Conservation (phyloP, 1,140 invertebrate species). For the Macrotrachela quadricornifera region DNA sequence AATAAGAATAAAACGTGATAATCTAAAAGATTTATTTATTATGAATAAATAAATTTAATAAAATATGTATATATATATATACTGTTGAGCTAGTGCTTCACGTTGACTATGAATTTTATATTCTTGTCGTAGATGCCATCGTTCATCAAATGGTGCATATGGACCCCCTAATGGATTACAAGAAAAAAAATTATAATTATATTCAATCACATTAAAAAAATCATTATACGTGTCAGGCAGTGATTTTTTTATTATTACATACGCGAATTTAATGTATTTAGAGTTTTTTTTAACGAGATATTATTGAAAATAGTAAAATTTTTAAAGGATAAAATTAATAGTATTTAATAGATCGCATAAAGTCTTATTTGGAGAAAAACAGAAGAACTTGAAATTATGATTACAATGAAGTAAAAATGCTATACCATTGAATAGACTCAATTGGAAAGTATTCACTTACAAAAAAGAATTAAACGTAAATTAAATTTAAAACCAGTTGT, state of each 20-base stretch:
- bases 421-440: too few relatives aligned
- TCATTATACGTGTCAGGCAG: too few relatives aligned
- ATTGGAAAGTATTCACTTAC: too few relatives aligned
- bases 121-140: conserved; percentile 77
- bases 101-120: conserved; percentile 62
- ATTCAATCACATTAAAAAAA: too few relatives aligned
- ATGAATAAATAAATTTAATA: background rate
- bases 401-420: too few relatives aligned
- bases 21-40: conserved; percentile 19
- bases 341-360: background rate
- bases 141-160: conserved; percentile 82
- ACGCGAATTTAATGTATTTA: too few relatives aligned
- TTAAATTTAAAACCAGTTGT: conserved; percentile 10
- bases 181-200: too few relatives aligned
- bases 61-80: conserved; percentile 13
- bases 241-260: too few relatives aligned
- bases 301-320: too few relatives aligned
- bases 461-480: background rate
- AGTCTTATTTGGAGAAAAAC: conserved; percentile 6
- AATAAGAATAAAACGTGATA: conserved; percentile 54
- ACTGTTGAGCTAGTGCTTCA: conserved; percentile 47
- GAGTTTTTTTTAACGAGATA: too few relatives aligned
- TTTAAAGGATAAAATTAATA: background rate
- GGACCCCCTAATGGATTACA: conserved; percentile 39
- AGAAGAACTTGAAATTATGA: too few relatives aligned